Evolutionary conservation across 2,888 invertebrate genomes (phyloP), one percentile per base, ranked within the genome.

Genomic region (Melipona bicolor): DNA sequence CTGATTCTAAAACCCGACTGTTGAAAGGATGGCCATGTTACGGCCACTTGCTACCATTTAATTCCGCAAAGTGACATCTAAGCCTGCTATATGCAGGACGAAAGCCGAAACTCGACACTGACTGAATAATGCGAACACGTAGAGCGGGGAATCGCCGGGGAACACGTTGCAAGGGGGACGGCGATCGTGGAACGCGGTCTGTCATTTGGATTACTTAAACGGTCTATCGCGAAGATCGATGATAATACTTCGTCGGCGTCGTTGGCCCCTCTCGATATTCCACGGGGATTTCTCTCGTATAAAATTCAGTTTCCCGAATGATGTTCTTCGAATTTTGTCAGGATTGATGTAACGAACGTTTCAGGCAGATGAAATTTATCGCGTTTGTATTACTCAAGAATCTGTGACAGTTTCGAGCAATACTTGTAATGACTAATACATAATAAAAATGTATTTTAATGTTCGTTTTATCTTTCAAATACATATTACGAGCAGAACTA

Each of bases 51-150:
- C 86, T 83, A 88, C 87, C 89, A 91, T 92, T 90, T 92, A 93
- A 93, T 93, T 93, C 91, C 89, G 90, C 89, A 92, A 92, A 94
- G 91, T 93, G 93, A 92, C 88, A 90, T 87, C 90, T 93, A 92
- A 93, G 90, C 92, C 92, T 92, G 91, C 92, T 92, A 92, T 92
- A 92, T 92, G 92, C 92, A 86, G 85, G 86, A 82, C 87, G 90
- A 91, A 93, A 91, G 90, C 90, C 88, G 91, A 92, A 92, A 91
- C 87, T 91, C 89, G 90, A 93, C 91, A 90, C 87, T 87, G 84
- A 86, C 87, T 87, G 88, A 92, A 90, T 89, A 90, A 89, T 85
- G 87, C 77, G 81, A 83, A 70, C 79, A 80, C 83, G 83, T 77
- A 81, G 77, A 87, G 81, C 81, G 75, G 78, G 67, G 82, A 87